Evolutionary conservation across 1,140 invertebrate genomes (phyloP).

Genomic region (Lucilia cuprina): DNA sequence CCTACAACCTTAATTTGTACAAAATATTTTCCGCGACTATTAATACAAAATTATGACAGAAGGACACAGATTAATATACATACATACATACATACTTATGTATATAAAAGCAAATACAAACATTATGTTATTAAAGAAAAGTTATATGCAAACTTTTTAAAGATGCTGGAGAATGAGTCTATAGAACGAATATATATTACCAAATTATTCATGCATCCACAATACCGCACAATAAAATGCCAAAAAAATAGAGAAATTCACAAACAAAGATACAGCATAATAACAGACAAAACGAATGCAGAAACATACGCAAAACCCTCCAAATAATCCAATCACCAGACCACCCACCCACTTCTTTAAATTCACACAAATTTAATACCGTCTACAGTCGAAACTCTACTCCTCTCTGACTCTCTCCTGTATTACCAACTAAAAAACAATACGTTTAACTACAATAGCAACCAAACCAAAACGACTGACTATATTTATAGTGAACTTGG

Average conservation of each 20-base stretch:
- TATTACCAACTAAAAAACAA: no score
- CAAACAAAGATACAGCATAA: background rate
- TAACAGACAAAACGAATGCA: background rate
- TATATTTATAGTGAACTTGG: background rate
- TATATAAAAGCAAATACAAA: background rate
- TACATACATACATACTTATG: no score
- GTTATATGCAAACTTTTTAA: background rate
- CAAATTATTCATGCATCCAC: constrained; percentile 11
- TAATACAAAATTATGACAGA: background rate
- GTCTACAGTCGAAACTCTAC: background rate
- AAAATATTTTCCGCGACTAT: background rate
- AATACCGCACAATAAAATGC: constrained; percentile 5
- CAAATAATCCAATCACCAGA: background rate
- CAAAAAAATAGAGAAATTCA: background rate
- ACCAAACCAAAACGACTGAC: background rate
- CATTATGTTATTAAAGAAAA: background rate
- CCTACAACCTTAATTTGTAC: background rate
- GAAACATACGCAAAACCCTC: background rate
- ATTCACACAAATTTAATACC: background rate
- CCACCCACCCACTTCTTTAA: background rate
- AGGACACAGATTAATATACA: no score
- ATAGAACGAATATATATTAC: background rate
- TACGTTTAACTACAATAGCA: background rate
- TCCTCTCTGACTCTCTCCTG: background rate
- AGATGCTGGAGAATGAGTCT: background rate